A percentile compares a stretch with the other conserved stretches of the same genome.
Conservation (phyloP, 1,140 invertebrate species). For the Brachionus plicatilis region DNA sequence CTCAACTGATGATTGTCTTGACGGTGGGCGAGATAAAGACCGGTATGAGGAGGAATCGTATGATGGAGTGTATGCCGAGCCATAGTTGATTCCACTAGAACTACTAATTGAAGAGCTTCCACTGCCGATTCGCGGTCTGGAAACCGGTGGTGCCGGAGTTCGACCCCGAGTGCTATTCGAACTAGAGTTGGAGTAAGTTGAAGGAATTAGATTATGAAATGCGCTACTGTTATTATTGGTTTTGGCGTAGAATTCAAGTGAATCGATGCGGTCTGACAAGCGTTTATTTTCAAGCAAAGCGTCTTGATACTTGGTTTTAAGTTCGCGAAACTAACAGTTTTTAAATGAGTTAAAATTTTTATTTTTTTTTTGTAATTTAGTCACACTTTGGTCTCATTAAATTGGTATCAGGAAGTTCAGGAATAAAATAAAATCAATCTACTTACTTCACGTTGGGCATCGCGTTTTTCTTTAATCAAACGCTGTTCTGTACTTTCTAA, state of each 20-base stretch:
- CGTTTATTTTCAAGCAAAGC: constrained; percentile 31
- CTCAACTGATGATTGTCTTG: constrained; percentile 28
- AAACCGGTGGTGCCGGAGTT: constrained; percentile 1
- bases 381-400: neutral
- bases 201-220: constrained; percentile 33
- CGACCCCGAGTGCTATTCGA: neutral
- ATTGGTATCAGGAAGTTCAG: neutral
- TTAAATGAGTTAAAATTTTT: neutral
- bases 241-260: constrained; percentile 33
- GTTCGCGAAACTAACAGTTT: constrained; percentile 29
- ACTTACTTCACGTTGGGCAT: constrained; percentile 32
- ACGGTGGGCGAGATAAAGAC: constrained; percentile 6
- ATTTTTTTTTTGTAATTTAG: neutral
- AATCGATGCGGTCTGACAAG: constrained; percentile 36
- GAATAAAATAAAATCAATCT: neutral
- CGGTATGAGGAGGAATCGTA: constrained; percentile 3
- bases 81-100: neutral
- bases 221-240: constrained; percentile 13
- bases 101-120: neutral
- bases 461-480: constrained; percentile 27
- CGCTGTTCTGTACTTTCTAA: neutral
- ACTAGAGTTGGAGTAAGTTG: neutral
- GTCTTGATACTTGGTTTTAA: constrained; percentile 39
- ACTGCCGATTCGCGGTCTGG: neutral
- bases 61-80: constrained; percentile 12